Percentiles rank a stretch among this genome's conserved stretches.
Evolutionary conservation across 2,113 vertebrate genomes (phyloP).

Genomic region (Amblyornis subalaris): DNA sequence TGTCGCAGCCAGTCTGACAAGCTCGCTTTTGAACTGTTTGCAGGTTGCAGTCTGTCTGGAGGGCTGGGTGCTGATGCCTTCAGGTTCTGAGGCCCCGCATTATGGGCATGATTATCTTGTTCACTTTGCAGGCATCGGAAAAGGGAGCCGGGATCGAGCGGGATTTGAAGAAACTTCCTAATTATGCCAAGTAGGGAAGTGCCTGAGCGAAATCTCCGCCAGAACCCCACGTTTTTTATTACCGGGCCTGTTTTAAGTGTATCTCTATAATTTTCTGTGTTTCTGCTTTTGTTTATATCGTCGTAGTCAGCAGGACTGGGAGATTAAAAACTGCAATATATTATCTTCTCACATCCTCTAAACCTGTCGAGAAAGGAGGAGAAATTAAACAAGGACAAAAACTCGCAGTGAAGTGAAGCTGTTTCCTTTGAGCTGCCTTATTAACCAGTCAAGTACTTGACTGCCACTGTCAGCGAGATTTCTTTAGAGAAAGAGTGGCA

Average conservation of each 20-base stretch:
- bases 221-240: conserved; percentile 39
- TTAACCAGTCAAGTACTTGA: conserved; percentile 65
- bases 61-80: conserved; percentile 59
- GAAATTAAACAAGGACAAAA: conserved; percentile 63
- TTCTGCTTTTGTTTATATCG: conserved; percentile 55
- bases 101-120: conserved; percentile 58
- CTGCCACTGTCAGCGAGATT: conserved; percentile 64
- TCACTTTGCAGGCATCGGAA: conserved; percentile 45
- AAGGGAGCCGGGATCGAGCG: neutral
- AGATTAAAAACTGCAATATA: conserved; percentile 28
- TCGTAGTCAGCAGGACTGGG: conserved; percentile 13
- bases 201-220: neutral
- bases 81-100: conserved; percentile 41
- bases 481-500: conserved; percentile 63
- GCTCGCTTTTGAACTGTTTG: conserved; percentile 51
- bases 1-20: conserved; percentile 57
- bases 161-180: conserved; percentile 41
- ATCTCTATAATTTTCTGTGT: conserved; percentile 41
- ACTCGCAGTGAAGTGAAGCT: conserved; percentile 49
- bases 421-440: conserved; percentile 64
- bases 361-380: conserved; percentile 53
- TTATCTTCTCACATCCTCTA: conserved; percentile 39
- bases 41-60: conserved; percentile 62
- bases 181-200: conserved; percentile 25
- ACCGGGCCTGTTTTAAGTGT: conserved; percentile 3